Evolutionary conservation across 2,113 vertebrate species (phyloP).

Genomic region (Ancistrus triradiatus): DNA sequence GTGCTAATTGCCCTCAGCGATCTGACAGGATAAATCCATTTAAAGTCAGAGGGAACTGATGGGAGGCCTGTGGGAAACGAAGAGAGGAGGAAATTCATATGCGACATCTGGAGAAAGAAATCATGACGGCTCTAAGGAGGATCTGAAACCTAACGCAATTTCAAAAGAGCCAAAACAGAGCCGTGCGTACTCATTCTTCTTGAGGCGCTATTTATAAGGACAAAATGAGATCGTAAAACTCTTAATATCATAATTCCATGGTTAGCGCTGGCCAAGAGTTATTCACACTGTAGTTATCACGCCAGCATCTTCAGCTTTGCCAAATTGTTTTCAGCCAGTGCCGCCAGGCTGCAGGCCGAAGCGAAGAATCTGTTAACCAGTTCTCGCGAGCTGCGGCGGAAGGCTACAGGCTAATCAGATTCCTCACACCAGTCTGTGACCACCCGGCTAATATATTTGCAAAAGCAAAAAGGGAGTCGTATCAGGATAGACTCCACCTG

Average conservation of each 20-base stretch:
- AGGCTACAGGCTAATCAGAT: too few relatives aligned
- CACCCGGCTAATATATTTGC: too few relatives aligned
- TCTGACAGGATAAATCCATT: conserved; percentile 61
- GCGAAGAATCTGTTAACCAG: too few relatives aligned
- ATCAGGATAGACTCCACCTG: neutral
- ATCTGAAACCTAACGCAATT: neutral
- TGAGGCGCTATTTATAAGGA: neutral
- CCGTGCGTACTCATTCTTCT: neutral
- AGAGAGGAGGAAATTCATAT: conserved; percentile 8
- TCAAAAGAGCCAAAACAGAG: neutral
- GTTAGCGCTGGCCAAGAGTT: neutral
- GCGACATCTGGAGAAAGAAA: neutral
- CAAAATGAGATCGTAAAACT: neutral
- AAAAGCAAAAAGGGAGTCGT: too few relatives aligned
- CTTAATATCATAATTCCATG: conserved; percentile 1
- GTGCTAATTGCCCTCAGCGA: conserved; percentile 63
- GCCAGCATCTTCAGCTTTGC: too few relatives aligned
- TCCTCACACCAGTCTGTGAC: too few relatives aligned
- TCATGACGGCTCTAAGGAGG: too few relatives aligned
- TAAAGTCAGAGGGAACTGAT: conserved; percentile 39
- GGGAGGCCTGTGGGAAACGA: conserved; percentile 37
- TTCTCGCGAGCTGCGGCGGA: too few relatives aligned
- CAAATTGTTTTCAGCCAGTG: too few relatives aligned
- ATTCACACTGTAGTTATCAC: too few relatives aligned
- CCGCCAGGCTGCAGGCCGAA: too few relatives aligned